Evolutionary conservation across 2,113 vertebrate genomes (phyloP), one percentile per base, ranked within the genome.

Genomic region (Anhinga anhinga): DNA sequence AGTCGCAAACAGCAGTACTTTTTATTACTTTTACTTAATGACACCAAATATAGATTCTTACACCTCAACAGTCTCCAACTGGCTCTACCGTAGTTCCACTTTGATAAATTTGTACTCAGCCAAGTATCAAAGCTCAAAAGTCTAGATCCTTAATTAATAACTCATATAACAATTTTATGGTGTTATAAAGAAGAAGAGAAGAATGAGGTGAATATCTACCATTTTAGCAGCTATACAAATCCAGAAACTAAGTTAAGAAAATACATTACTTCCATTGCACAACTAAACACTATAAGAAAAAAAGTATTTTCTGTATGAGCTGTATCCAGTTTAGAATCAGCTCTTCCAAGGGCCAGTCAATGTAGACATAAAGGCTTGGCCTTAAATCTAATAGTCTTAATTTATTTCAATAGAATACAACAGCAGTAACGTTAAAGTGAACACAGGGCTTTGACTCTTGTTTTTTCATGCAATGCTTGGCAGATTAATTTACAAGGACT

Each of bases 341-440:
- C 81, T 96, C 93, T 80, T 95, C 93, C 96, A 94, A 97, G 82
- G 94, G 93, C 93, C 78, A 96, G 88, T 96, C 81, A 94, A 95
- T 56, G 93, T 69, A 97, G 82, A 96, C 32, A 59, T 95, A 93
- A 98, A 96, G 81, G 52, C 71, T 95, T 93, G 73, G 78, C 56
- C 74, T 96, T 97, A 96, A 97, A 95, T 96, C 79, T 96, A 88
- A 88, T 97, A 74, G 73, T 93, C 82, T 98, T 95, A 94, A 97
- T 96, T 92, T 97, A 79, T 97, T 98, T 97, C 82, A 96, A 93
- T 38, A 34, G 80, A 92, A 90, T 95, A 95, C 87, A 97, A 59
- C 83, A 97, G 89, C 4, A 81, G 65, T 91, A 93, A 96, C 5
- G 40, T 80, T 91, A 34, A 97, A 95, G 49, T 88, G 81, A 95